Base-by-base conservation (phyloP, 2,888 invertebrate species). In the Epirrhoe alternata region DNA sequence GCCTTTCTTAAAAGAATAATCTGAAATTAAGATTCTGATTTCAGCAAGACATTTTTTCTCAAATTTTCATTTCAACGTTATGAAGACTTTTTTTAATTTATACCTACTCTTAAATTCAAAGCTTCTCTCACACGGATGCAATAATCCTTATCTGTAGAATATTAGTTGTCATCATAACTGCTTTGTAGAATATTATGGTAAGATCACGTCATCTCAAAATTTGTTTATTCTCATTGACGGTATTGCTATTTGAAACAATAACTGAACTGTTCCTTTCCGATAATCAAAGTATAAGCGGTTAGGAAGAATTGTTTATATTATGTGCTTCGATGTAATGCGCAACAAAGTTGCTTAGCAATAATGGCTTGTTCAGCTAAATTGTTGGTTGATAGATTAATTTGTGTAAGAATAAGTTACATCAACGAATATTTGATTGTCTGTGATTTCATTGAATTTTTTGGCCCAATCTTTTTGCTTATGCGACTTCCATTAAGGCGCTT, bases 301-400 rank as follows among this genome's bases (percentile, higher is more conserved):
- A 14, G n/a, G 30, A 30, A 35, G 51, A n/a, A 52, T 59, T 51
- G 50, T 59, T 59, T 16, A n/a, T 31, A 17, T 10, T 24, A 24
- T 50, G 16, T 50, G 6, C n/a, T 30, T 42, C 38, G 42, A 51
- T 42, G 5, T 38, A 38, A 8, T 14, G 8, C 38, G 59, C 51
- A 51, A 59, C 51, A 30, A 42, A 42, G 59, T 51, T 30, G 17
- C 24, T 1, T 33, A 5, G n/a, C 16, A 10, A 57, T 31, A 45
- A 24, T n/a, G 16, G 10, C 0, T 31, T 14, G 16, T 47, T 35
- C 35, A 35, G 33, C 8, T 38, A 12, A 51, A 64, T 38, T 30
- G 49, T 24, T 50, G 0, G 12, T 42, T 4, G 4, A 42, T 12
- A 3, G 12, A 10, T 10, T 0, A 10, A 38, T 6, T 10, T 8